phyloP scores from a whole-genome alignment of 2,888 invertebrate genomes.

The Nesidiocoris tenuis region DNA sequence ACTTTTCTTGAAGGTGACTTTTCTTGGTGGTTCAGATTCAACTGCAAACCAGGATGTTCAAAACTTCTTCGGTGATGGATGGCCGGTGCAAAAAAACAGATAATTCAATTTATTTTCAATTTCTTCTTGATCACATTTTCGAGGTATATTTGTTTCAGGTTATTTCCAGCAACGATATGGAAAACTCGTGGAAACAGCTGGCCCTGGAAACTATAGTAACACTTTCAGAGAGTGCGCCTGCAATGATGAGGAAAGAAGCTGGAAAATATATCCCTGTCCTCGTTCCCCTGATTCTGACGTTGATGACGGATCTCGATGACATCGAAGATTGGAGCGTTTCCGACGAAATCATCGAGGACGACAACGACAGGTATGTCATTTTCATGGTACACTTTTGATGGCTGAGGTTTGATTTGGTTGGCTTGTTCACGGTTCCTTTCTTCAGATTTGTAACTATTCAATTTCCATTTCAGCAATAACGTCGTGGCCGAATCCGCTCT shows the following conservation, averaged over 20 bases:
- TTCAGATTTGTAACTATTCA: no score
- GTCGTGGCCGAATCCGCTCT: constrained; percentile 95
- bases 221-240: constrained; percentile 90
- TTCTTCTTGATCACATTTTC: not conserved
- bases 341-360: constrained; percentile 87
- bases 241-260: constrained; percentile 92
- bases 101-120: no score
- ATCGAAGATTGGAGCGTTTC: constrained; percentile 84
- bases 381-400: no score
- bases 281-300: constrained; percentile 82
- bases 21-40: no score
- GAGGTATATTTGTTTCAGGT: no score
- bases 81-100: not conserved
- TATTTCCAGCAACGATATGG: constrained; percentile 68
- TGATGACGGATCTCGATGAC: constrained; percentile 94
- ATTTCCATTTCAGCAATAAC: constrained; percentile 69
- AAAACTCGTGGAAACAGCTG: constrained; percentile 84
- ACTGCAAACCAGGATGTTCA: no score
- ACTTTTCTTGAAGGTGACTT: constrained; percentile 77
- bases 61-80: no score
- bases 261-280: constrained; percentile 76
- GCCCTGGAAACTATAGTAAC: constrained; percentile 84
- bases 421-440: no score
- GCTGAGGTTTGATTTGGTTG: no score
- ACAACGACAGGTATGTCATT: constrained; percentile 82